A percentile compares a stretch with the other conserved stretches of the same genome.
Conservation (phyloP, 2,113 vertebrate genomes). For the Mesoclemmys tuberculata region DNA sequence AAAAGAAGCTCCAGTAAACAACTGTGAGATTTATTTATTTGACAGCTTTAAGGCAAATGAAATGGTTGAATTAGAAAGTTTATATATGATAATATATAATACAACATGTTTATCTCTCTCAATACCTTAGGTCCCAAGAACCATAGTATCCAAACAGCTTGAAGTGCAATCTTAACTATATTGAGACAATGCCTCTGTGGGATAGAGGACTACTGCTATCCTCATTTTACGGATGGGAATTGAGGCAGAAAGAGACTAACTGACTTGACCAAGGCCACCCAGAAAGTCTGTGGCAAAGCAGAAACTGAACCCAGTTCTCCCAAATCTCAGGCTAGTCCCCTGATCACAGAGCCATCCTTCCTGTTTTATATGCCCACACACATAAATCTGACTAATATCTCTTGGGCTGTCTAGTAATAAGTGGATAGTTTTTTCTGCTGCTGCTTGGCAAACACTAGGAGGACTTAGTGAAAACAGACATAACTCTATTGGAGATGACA, state of each 20-base stretch:
- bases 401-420: neutral
- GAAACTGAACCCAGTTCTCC: slow-evolving; percentile 54
- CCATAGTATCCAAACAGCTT: slow-evolving; percentile 71
- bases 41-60: slow-evolving; percentile 75
- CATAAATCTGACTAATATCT: slow-evolving; percentile 64
- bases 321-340: slow-evolving; percentile 39
- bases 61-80: slow-evolving; percentile 74
- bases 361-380: slow-evolving; percentile 38
- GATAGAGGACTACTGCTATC: slow-evolving; percentile 73
- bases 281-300: slow-evolving; percentile 67
- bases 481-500: slow-evolving; percentile 22
- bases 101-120: slow-evolving; percentile 73
- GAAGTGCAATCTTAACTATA: slow-evolving; percentile 72
- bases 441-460: neutral
- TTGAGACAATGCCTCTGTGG: slow-evolving; percentile 65
- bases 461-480: neutral
- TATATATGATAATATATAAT: slow-evolving; percentile 67
- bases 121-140: slow-evolving; percentile 71
- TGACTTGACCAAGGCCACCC: slow-evolving; percentile 71
- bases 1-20: slow-evolving; percentile 73
- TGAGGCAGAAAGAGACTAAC: slow-evolving; percentile 73
- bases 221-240: slow-evolving; percentile 71
- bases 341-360: slow-evolving; percentile 45
- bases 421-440: neutral
- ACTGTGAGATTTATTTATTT: slow-evolving; percentile 74